Evolutionary conservation across 1,140 invertebrate species (phyloP), one percentile per base, ranked within the genome.

Genomic region (Cyclina sinensis): DNA sequence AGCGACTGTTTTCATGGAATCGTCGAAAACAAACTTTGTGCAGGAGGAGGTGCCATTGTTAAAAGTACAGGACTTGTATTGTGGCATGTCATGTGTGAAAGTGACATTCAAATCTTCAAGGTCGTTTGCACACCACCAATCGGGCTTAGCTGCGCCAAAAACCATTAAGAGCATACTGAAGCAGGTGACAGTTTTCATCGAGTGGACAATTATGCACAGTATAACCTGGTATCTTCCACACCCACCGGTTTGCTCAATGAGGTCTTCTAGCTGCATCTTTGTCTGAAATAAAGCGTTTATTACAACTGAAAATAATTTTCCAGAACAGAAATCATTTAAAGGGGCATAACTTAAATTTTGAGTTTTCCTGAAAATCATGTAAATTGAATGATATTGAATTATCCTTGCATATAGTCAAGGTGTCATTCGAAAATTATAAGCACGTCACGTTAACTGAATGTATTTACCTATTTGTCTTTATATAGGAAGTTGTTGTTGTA

Each of bases 211-310:
- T 21, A 65, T 11, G n/a, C 27, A 24, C 12, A 78, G n/a, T 4
- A 78, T 16, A 1, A 86, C 48, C 24, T 86, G 83, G 24, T 76
- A 86, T 46, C 32, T 57, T 62, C 83, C 83, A 39, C 54, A 86
- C 2, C 83, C 70, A 39, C 83, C 83, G 4, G 54, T 16, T 35
- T 86, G 7, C 24, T 62, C 32, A 9, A 86, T 18, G 24, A 74
- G 32, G 12, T 70, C 62, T 39, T 84, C 82, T 16, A 84, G 12
- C 4, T 57, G 27, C 24, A 35, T 35, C 11, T 51, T n/a, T 62
- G 5, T 14, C 57, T 43, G 43, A 14, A 43, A 43, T 43, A 4
- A 43, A 43, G 14, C 43, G 14, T 4, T 43, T 43, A 7, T 7
- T 4, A 43, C 43, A 43, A 14, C 14, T 43, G 14, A 14, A 43